Evolutionary conservation across 2,888 invertebrate species (phyloP).

Genomic region (Dromius quadrimaculatus): DNA sequence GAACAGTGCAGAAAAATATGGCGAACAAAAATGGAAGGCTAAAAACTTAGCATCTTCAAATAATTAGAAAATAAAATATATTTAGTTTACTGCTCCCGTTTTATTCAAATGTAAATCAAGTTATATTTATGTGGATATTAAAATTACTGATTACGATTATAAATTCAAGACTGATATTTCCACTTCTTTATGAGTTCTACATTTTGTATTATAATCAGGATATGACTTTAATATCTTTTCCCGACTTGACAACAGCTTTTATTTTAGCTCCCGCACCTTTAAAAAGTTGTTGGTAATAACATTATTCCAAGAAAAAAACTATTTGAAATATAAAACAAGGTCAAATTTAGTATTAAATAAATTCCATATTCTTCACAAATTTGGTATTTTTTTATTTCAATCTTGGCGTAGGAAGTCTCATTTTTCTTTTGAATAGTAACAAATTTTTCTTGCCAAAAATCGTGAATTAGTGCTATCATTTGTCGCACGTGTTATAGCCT

Average conservation of each 20-base stretch:
- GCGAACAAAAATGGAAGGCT: no score
- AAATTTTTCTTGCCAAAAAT: conserved; percentile 40
- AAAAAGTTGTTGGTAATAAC: not conserved
- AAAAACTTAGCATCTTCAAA: no score
- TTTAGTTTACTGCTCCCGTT: conserved; percentile 8
- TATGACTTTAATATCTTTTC: not conserved
- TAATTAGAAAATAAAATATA: not conserved
- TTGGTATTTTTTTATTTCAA: not conserved
- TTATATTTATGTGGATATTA: conserved; percentile 7
- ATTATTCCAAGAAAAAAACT: not conserved
- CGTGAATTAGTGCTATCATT: conserved; percentile 47
- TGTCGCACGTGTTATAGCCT: conserved; percentile 44
- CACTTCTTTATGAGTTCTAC: not conserved
- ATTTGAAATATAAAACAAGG: not conserved
- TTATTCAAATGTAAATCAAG: conserved; percentile 10
- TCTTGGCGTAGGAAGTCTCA: not conserved
- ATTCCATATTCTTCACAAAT: no score
- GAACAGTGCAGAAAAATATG: no score
- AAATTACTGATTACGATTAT: not conserved
- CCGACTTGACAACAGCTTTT: conserved; percentile 5
- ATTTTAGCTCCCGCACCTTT: no score
- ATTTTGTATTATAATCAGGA: not conserved
- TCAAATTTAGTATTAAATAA: not conserved
- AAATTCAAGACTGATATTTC: not conserved
- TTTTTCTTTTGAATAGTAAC: no score